These are phyloP conservation scores for Neelides sp. DNA, from an alignment of 1,140 invertebrate species.

Conservation along the genomic window DNA sequence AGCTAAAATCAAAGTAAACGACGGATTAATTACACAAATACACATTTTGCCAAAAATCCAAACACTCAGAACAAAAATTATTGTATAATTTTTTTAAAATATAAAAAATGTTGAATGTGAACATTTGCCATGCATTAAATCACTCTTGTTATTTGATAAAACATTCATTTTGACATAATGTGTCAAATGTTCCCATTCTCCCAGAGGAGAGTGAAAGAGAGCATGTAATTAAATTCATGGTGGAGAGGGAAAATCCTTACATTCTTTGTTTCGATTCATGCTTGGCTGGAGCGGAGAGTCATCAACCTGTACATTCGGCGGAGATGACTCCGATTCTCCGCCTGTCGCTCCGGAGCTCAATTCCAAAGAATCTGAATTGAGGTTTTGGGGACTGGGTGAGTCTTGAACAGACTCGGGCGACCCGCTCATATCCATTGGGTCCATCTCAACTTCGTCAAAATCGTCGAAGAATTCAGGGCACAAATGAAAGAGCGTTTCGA, in stretches of 20 bases:
- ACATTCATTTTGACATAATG: no score
- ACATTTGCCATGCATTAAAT: no score
- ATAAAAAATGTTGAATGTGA: no score
- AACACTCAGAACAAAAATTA: no score
- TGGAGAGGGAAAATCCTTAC: constrained; percentile 49
- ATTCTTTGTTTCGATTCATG: constrained; percentile 96
- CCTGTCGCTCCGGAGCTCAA: not conserved
- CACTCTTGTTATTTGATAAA: no score
- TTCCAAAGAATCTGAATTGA: not conserved
- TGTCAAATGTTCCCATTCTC: no score
- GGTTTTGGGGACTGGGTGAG: not conserved
- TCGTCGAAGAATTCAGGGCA: constrained; percentile 22
- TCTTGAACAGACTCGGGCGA: not conserved
- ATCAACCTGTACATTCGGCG: constrained; percentile 82
- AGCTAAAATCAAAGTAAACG: constrained; percentile 56
- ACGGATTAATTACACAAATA: no score
- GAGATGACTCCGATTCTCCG: constrained; percentile 40
- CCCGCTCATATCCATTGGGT: constrained; percentile 10
- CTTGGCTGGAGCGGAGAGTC: constrained; percentile 79
- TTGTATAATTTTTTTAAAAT: not conserved
- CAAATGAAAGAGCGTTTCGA: constrained; percentile 24
- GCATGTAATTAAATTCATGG: constrained; percentile 1
- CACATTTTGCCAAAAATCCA: no score
- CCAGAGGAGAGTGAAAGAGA: no score
- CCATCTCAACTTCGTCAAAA: constrained; percentile 28